Evolutionary conservation across 2,113 vertebrate genomes (phyloP), one percentile per base, ranked within the genome.

Genomic region (Cephalopterus ornatus): DNA sequence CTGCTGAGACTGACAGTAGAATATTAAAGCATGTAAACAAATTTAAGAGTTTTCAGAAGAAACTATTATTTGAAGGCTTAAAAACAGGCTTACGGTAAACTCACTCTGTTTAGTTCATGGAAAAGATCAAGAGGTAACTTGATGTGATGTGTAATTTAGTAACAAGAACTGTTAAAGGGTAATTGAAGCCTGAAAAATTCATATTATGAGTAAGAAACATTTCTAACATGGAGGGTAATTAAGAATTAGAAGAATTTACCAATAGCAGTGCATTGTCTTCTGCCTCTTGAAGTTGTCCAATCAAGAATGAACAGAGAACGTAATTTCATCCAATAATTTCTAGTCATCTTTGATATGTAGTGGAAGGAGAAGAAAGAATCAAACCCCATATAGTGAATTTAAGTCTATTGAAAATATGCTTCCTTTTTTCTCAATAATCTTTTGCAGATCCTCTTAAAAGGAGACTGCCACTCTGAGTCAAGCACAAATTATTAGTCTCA

Each of bases 371-470:
- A 95, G 79, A 94, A 93, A 88, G 50, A 83, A 72, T 84, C 63
- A 81, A 88, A 83, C 20, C 49, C 50, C 11, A 21, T 74, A 67
- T 13, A 89, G 59, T 63, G 89, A 84, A 91, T 93, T 89, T 52
- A 93, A 75, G 39, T 91, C 65, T 84, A 86, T 74, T 75, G 86
- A 93, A 95, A 96, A 84, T 91, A 78, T 55, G 42, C 47, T 96
- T 81, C 65, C 46, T 86, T 95, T 86, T 95, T 95, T 89, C 70
- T 92, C 9, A 3, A 65, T 95, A 96, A 95, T 92, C 80, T 95
- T 93, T 95, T 95, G 70, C 91, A 97, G 92, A 93, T 93, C 66
- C 86, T 85, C 84, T 95, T 95, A 78, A 95, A 96, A 86, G 30
- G 33, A 92, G 42, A 63, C 80, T 89, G 76, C 68, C 80, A 92